A percentile compares a stretch with the other conserved stretches of the same genome.
phyloP scores from a whole-genome alignment of 2,113 vertebrate genomes.

The Mionectes macconnelli region DNA sequence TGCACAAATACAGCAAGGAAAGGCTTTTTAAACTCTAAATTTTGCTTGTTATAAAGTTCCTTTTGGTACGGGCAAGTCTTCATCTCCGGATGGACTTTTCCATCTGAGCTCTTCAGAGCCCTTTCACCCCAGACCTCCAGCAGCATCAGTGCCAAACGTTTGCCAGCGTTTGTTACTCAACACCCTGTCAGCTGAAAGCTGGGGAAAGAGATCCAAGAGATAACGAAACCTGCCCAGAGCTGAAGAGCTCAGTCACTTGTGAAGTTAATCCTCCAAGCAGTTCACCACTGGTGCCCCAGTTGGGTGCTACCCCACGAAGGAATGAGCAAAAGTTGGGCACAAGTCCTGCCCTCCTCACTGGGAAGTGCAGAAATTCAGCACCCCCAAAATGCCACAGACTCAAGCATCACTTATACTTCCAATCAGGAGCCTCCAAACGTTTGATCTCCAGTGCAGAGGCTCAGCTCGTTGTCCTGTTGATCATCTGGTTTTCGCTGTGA shows the following conservation, averaged over 20 bases:
- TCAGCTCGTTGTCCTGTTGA: neutral
- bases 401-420: neutral
- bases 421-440: neutral
- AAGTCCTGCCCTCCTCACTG: neutral
- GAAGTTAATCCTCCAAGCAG: neutral
- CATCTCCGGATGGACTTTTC: neutral
- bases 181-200: neutral
- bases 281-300: neutral
- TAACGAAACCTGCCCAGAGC: neutral
- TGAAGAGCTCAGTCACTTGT: rapidly evolving
- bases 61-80: neutral
- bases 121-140: neutral
- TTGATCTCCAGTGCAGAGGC: neutral
- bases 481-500: neutral
- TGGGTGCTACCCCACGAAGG: neutral
- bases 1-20: neutral
- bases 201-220: rapidly evolving
- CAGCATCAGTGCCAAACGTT: neutral
- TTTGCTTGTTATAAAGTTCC: neutral
- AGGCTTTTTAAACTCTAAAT: neutral
- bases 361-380: neutral
- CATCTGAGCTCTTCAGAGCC: neutral
- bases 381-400: neutral
- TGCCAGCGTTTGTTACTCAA: rapidly evolving
- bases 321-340: neutral